Base-by-base conservation (phyloP, 30 jellyfish, hydroid and myxozoan genomes). In the Aurelia aurita complex sp. Pacific region DNA sequence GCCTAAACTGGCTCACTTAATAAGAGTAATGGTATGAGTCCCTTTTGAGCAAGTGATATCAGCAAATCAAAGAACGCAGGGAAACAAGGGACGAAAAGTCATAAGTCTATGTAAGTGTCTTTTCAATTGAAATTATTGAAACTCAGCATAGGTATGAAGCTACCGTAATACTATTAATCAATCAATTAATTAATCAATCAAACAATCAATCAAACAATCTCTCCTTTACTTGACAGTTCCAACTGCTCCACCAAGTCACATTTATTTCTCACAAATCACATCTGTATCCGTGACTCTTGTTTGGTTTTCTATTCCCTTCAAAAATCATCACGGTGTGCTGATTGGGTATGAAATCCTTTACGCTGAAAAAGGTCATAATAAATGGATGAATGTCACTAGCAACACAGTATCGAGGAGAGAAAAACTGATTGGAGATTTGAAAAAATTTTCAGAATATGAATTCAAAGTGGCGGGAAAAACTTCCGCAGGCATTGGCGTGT, bases 401-500 rank as follows among this genome's bases (percentile, higher is more conserved):
- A 19, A 76, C 75, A 55, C 62, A 17, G 54, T 59, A 9, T 33
- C 10, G 23, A 42, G 61, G 4, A 62, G 85, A 55, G 85, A 76
- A 4, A 76, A 52, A 32, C 61, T 34, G 23, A 23, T 76, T 2
- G 16, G 75, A 13, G 76, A 65, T 55, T 59, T 76, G 16, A 54
- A 15, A 10, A 1, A 3, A 42, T 55, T 54, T 42, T 10, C 64
- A 0, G 85, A 9, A 59, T 59, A 76, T 33, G 85, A 64, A 8
- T 51, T 76, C 46, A 55, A 42, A 40, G 74, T 76, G 74, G 85
- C 85, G 34, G 85, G 85, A 13, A 59, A 16, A 18, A 76, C 85
- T 34, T 76, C 85, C 57, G 63, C 75, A 18, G 85, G 85, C 15
- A 19, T 40, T 33, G 85, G 85, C 2, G 85, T 76, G 0, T 76